Base-by-base conservation (phyloP, 2,113 vertebrate species). In the Salvelinus fontinalis region DNA sequence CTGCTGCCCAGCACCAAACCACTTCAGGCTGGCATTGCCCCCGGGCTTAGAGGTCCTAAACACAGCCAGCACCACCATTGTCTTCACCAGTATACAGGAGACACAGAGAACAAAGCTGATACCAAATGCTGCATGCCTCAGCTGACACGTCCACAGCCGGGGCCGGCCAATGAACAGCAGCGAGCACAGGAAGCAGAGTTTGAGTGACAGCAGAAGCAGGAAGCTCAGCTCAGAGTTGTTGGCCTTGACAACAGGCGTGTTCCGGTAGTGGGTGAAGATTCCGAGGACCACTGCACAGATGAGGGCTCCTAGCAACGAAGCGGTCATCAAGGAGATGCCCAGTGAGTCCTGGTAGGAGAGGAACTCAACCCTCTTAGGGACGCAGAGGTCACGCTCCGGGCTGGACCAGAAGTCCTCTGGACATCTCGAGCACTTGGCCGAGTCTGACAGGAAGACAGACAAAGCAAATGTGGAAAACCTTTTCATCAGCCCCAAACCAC, bases 201-300 rank as follows among this genome's bases (percentile, higher is more conserved):
- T 92, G 34, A 94, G 85, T 0, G 92, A 92, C 77, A 93, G 2
- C 26, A 94, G 90, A 20, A 92, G 87, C 51, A 92, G 76, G 75
- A 93, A 94, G 80, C 93, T 93, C 71, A 93, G 85, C 75, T 93
- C 92, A 27, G 91, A 90, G 44, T 93, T 93, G 62, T 92, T 93
- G 29, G 92, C 87, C 31, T 86, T 87, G 1, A 93, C 93, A 83
- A 94, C 71, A 0, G 93, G 91, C 18, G 93, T 92, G 5, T 78
- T 90, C 27, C 85, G 85, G 76, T 88, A 87, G 68, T 73, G 71
- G n/a, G 66, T 77, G 44, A 92, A 91, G 14, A 90, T 78, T 2
- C 51, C 74, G 59, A 92, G 64, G 65, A 93, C 73, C n/a, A 70
- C 27, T 67, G 78, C n/a, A 78, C 89, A 83, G 76, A 81, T 68